Evolutionary conservation across 2,113 vertebrate species (phyloP), one percentile per base, ranked within the genome.

Genomic region (Malaclemys terrapin): DNA sequence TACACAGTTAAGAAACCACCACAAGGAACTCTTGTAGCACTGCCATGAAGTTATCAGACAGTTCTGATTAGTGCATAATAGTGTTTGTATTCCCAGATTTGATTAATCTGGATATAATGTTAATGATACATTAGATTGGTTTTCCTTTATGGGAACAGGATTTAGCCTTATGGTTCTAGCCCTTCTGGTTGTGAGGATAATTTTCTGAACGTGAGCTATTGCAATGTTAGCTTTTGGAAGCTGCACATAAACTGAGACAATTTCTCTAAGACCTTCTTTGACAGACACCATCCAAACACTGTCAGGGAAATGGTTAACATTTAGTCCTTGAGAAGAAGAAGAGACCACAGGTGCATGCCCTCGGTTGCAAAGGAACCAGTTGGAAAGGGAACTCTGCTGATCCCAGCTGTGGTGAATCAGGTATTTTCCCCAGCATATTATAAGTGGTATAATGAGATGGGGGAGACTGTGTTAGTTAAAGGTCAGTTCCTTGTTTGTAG

Each of bases 331-430:
- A 45, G 42, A 76, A 25, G 24, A 42, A 24, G 45, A 45, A 45
- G 45, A 65, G 42, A 35, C 45, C 83, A 78, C 0, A 0, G 29
- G 47, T 31, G 5, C 80, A 65, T 11, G 78, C 17, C 8, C 82
- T 86, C 45, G 85, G 10, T 79, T 94, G 52, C n/a, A 83, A 82
- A 56, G 20, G 11, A 87, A 81, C 8, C 6, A 82, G 42, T 22
- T 86, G 11, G 78, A 89, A 90, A 57, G 27, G 31, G 16, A 83
- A 54, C 50, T 69, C 38, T 17, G 56, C 29, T 14, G 0, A 12
- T 83, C 54, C 88, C 42, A 47, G 0, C 20, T 42, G n/a, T 10
- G 3, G 13, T 76, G n/a, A 95, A 92, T 38, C 8, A 93, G n/a
- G 25, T 78, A 89, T 54, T 4, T 62, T 42, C 20, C 8, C 59